Base-by-base conservation (phyloP, 2,888 invertebrate species). In the Idaea aversata region DNA sequence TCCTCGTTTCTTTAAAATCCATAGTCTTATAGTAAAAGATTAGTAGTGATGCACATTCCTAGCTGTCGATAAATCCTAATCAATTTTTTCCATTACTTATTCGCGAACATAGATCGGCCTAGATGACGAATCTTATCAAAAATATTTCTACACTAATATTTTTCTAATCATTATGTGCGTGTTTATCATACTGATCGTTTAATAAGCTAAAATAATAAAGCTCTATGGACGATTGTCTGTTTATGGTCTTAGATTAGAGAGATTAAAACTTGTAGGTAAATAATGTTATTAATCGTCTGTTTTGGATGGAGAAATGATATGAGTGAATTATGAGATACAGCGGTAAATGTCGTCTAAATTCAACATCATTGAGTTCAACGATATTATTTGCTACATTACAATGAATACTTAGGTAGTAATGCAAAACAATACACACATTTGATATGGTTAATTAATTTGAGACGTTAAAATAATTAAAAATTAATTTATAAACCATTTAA, bases 291-390 rank as follows among this genome's bases (percentile, higher is more conserved):
- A 70, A 69, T 70, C 60, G 72, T 74, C 71, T 72, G 64, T 73
- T 64, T 73, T 88, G 91, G 91, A 90, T 90, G 91, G 91, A 89
- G 83, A 78, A 75, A 86, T 89, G 90, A 91, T 91, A 91, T 90
- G 89, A 86, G 77, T 75, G 66, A 69, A 73, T 71, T 75, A 80
- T 77, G 77, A 80, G 72, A 74, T 77, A 78, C 65, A 68, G 70
- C 71, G 66, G 66, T 65, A 63, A 66, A 68, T 60, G 72, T 70
- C 73, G 71, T 67, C 72, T 71, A 73, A 68, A 73, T 71, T 71
- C 70, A 73, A 70, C 66, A 66, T 64, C 65, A 63, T 66, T 67
- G 59, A 72, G 63, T 71, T 62, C 61, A 68, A 69, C 60, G 65
- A 69, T 61, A 62, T 63, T 60, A 67, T 13, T 4, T 47, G 7